Conservation (phyloP, 2,888 invertebrate species). For the Thyatira batis region DNA sequence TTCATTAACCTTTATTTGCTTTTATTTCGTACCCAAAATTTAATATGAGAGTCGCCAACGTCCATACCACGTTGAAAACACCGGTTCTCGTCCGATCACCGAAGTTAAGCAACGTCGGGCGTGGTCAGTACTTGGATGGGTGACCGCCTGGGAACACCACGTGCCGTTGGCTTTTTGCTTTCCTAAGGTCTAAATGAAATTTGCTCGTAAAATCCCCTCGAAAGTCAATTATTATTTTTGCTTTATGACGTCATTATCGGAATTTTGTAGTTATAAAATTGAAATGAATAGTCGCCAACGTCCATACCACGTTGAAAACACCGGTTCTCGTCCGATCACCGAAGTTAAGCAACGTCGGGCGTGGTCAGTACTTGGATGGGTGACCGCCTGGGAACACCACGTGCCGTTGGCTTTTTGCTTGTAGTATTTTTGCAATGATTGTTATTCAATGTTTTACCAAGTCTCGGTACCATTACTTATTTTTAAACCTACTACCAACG, state of each 20-base stretch:
- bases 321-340: constrained; percentile 80
- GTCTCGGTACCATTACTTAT: no score
- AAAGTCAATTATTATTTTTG: no score
- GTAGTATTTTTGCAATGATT: background rate
- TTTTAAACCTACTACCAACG: no score
- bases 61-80: constrained; percentile 65
- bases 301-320: constrained; percentile 74
- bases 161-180: constrained; percentile 54
- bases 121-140: constrained; percentile 68
- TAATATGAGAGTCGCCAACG: constrained; percentile 28
- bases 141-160: constrained; percentile 67
- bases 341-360: constrained; percentile 78
- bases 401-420: constrained; percentile 61
- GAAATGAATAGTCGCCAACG: constrained; percentile 34
- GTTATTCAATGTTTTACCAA: no score
- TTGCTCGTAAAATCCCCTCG: no score
- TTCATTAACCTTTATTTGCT: no score
- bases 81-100: constrained; percentile 80
- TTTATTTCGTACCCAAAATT: background rate
- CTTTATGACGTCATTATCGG: no score
- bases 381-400: constrained; percentile 75
- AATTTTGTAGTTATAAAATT: no score
- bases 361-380: constrained; percentile 78
- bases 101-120: constrained; percentile 78
- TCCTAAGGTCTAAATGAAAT: no score